phyloP scores from a whole-genome alignment of 2,888 invertebrate genomes.

The Cylloceria caligata region DNA sequence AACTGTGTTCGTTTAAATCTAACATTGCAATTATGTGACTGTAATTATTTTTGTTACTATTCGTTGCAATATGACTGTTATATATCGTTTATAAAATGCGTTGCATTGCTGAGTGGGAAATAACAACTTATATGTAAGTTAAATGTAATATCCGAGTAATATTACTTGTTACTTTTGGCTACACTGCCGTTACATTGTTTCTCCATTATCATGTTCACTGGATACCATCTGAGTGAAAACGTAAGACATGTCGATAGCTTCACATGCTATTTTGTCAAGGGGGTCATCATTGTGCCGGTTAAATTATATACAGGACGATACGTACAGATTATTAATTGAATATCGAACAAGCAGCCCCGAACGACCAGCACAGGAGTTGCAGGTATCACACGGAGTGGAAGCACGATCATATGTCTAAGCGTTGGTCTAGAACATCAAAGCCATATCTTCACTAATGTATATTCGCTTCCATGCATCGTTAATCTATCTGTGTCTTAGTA shows the following conservation, averaged over 20 bases:
- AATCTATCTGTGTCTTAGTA: neutral
- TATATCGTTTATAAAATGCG: too few relatives aligned
- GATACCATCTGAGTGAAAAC: neutral
- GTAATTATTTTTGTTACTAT: too few relatives aligned
- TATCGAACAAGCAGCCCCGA: constrained; percentile 16
- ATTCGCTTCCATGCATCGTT: neutral
- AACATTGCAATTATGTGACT: too few relatives aligned
- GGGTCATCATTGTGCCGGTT: neutral
- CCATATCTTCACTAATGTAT: neutral
- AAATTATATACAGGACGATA: constrained; percentile 4
- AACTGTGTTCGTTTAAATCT: too few relatives aligned
- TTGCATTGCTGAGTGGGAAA: too few relatives aligned
- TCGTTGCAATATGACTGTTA: too few relatives aligned
- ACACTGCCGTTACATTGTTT: too few relatives aligned
- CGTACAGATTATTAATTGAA: constrained; percentile 6
- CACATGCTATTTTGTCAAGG: neutral
- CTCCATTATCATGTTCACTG: too few relatives aligned
- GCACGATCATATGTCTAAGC: constrained; percentile 3
- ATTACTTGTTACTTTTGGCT: too few relatives aligned
- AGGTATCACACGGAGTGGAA: neutral
- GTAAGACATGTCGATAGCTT: neutral
- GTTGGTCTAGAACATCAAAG: constrained; percentile 9
- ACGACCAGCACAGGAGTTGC: neutral
- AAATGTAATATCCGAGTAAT: too few relatives aligned
- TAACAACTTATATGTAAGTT: too few relatives aligned